phyloP scores from a whole-genome alignment of 1,140 invertebrate species.

The Trissolcus basalis region DNA sequence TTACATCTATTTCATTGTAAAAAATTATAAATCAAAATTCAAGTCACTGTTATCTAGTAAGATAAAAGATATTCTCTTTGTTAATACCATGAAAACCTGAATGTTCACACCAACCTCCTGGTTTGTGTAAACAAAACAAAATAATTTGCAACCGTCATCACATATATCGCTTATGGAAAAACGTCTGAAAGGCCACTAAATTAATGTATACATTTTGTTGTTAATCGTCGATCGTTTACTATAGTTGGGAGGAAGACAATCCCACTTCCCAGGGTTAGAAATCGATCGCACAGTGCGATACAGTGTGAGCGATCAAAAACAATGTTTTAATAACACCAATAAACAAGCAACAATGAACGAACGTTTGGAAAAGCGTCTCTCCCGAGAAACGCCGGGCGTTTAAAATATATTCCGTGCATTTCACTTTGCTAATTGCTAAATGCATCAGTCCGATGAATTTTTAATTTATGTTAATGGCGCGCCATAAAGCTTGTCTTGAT shows the following conservation, averaged over 20 bases:
- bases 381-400: conserved; percentile 30
- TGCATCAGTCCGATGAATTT: conserved; percentile 40
- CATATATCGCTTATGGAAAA: too few species aligned
- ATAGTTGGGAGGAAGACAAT: not conserved
- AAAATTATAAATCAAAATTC: too few species aligned
- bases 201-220: too few species aligned
- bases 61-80: too few species aligned
- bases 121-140: too few species aligned
- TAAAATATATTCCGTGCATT: conserved; percentile 42
- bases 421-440: conserved; percentile 49
- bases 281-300: conserved; percentile 2
- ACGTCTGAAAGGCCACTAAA: too few species aligned
- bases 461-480: conserved; percentile 53
- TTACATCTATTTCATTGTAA: too few species aligned
- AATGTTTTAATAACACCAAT: conserved; percentile 37
- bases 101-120: too few species aligned
- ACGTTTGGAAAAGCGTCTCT: conserved; percentile 31
- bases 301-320: conserved; percentile 9
- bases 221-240: too few species aligned
- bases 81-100: too few species aligned
- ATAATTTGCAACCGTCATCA: too few species aligned
- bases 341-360: conserved; percentile 32
- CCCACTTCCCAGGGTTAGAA: conserved; percentile 6
- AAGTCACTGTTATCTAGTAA: too few species aligned
- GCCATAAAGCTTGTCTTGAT: conserved; percentile 50